Evolutionary conservation across 2,797 vertebrate species (phyloP).

Genomic region (Sphenodon punctatus): DNA sequence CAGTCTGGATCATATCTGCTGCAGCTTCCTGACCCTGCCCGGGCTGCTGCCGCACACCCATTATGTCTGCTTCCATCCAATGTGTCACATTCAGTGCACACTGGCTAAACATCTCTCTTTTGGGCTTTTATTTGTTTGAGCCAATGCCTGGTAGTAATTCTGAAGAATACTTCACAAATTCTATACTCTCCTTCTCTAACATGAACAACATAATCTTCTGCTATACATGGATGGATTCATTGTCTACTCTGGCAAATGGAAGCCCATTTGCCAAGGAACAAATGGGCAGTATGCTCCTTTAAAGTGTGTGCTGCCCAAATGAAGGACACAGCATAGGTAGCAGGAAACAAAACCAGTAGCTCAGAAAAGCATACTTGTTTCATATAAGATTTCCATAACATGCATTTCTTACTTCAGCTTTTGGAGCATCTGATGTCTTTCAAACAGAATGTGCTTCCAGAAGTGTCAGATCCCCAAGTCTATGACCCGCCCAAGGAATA

Average conservation of each 20-base stretch:
- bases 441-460: not conserved
- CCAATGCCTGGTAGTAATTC: not conserved
- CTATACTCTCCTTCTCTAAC: not conserved
- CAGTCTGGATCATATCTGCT: too few species aligned
- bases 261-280: not conserved
- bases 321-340: not conserved
- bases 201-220: not conserved
- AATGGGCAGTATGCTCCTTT: not conserved
- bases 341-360: too few species aligned
- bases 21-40: too few species aligned
- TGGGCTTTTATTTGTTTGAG: not conserved
- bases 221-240: fast-evolving
- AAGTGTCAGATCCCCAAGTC: not conserved
- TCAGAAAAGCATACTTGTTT: too few species aligned
- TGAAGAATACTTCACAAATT: not conserved
- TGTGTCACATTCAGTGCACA: not conserved
- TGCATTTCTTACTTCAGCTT: too few species aligned
- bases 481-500: not conserved
- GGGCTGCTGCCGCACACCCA: too few species aligned
- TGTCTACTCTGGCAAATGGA: not conserved
- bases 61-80: too few species aligned
- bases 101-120: not conserved
- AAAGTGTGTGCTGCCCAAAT: not conserved
- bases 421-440: too few species aligned
- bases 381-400: too few species aligned